phyloP scores from a whole-genome alignment of 2,113 vertebrate genomes.

The Climacteris rufus region DNA sequence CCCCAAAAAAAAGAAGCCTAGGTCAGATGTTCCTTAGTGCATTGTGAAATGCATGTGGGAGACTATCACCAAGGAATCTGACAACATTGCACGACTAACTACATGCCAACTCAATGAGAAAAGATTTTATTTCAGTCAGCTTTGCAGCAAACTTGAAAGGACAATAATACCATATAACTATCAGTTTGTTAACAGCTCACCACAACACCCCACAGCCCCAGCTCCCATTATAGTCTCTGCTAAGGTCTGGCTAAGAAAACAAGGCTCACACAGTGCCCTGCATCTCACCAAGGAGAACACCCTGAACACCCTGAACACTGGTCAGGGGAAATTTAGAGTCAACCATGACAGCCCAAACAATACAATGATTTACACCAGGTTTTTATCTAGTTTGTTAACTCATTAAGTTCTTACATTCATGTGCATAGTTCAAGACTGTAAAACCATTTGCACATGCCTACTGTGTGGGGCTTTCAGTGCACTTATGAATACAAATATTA shows the following conservation, averaged over 20 bases:
- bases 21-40: conserved; percentile 13
- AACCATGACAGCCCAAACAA: neutral
- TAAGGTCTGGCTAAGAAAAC: neutral
- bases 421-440: neutral
- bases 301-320: neutral
- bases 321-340: conserved; percentile 18
- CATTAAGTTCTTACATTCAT: conserved; percentile 7
- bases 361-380: conserved; percentile 13
- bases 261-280: neutral
- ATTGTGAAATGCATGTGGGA: neutral
- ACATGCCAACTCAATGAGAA: neutral
- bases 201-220: neutral
- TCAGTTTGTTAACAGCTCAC: neutral
- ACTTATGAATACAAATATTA: conserved; percentile 41
- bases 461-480: neutral
- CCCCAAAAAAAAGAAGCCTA: neutral
- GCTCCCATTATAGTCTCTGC: neutral
- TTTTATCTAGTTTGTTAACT: conserved; percentile 27
- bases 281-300: neutral
- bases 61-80: conserved; percentile 15
- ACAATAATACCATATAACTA: neutral
- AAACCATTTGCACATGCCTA: neutral
- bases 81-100: neutral
- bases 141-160: conserved; percentile 15
- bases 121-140: conserved; percentile 9